Base-by-base conservation (phyloP, 2,888 invertebrate genomes). In the Drosophila demipolita region DNA sequence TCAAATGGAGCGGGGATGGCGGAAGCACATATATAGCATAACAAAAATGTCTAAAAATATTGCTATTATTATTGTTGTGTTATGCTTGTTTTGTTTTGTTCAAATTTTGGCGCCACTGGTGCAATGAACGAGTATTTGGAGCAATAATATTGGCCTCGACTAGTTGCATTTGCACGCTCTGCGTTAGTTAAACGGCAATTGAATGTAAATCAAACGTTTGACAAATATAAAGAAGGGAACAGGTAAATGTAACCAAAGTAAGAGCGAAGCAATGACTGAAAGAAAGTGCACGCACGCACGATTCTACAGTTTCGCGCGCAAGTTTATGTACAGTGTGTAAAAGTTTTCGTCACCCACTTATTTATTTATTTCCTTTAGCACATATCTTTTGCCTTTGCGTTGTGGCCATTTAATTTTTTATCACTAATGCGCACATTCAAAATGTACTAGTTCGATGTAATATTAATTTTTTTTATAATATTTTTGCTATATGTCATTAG, bases 241-340 rank as follows among this genome's bases (percentile, higher is more conserved):
- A 83, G 79, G 67, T 71, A 69, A 82, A 57, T 77, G 79, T 74
- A 72, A 68, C 73, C 82, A 71, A 78, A 83, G 82, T 66, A 67
- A 79, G 83, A 83, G 82, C 82, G 55, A 66, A 66, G 77, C 79
- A 83, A 79, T 80, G 82, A 73, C 81, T 83, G 80, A 83, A 77
- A 82, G 81, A 83, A 82, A 82, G 82, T 75, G 64, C 64, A 49
- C 68, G 75, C 67, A 79, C 69, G 70, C 75, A 80, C 75, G 65
- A 58, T 71, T 45, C 6, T 29, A 82, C 70, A 80, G 74, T 79
- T 12, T 1, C 17, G 12, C n/a, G 55, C 36, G 53, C 36, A 69
- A 72, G 74, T 81, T 20, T 15, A 12, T 11, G 59, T 1, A 53
- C 72, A 33, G 42, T 11, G 32, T 11, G 12, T 6, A 8, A 33